Evolutionary conservation across 2,797 vertebrate genomes (phyloP).

Genomic region (Danio tinwini): DNA sequence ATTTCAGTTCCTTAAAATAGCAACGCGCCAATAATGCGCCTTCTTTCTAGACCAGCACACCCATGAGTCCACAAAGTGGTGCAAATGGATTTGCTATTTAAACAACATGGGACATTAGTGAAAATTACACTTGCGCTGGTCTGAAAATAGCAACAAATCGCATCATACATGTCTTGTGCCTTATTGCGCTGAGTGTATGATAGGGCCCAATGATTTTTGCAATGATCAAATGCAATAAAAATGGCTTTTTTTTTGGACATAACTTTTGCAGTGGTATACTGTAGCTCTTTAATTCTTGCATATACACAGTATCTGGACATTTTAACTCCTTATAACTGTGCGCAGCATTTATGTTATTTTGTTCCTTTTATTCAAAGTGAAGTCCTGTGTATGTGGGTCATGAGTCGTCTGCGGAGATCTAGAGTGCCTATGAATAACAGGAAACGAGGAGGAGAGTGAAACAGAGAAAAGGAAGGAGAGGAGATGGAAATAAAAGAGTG

Average conservation of each 20-base stretch:
- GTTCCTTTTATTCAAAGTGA: conserved; percentile 9
- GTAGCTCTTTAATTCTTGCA: neutral
- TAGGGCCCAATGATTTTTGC: too few species aligned
- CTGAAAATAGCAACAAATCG: too few species aligned
- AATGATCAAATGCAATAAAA: neutral
- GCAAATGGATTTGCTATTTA: too few species aligned
- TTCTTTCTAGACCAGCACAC: too few species aligned
- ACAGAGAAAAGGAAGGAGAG: conserved; percentile 29
- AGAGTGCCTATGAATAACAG: conserved; percentile 4
- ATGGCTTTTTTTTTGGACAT: neutral
- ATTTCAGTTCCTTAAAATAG: too few species aligned
- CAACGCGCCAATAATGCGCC: too few species aligned
- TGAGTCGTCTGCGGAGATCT: neutral
- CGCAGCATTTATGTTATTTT: neutral
- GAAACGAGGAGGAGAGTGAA: conserved; percentile 28
- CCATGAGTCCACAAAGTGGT: too few species aligned
- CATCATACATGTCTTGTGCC: too few species aligned
- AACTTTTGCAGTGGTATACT: neutral
- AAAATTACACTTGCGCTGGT: too few species aligned
- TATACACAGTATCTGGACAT: neutral
- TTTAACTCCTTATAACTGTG: neutral
- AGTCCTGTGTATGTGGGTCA: conserved; percentile 28
- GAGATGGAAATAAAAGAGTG: conserved; percentile 27
- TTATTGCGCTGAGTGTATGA: too few species aligned
- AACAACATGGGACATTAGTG: too few species aligned